Percentiles rank a stretch among this genome's conserved stretches.
These are phyloP conservation scores for Buathra laborator DNA, from an alignment of 2,888 invertebrate species.

Conservation along the genomic window DNA sequence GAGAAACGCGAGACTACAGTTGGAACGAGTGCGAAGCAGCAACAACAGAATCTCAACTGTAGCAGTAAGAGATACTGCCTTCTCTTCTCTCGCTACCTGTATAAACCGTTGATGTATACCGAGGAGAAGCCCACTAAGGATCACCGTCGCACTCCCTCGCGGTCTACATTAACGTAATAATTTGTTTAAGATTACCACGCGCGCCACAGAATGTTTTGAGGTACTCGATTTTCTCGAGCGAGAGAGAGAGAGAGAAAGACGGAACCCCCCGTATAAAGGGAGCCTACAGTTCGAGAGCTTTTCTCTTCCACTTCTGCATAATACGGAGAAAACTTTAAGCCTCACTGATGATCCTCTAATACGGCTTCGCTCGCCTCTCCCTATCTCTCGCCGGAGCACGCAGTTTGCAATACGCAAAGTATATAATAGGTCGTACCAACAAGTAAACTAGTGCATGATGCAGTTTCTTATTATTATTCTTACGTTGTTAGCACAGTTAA, in stretches of 20 bases:
- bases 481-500: constrained; percentile 32
- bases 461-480: not conserved
- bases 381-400: not conserved
- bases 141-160: constrained; percentile 9
- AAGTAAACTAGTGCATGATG: not conserved
- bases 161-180: constrained; percentile 70
- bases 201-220: constrained; percentile 51
- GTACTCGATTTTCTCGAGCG: constrained; percentile 33
- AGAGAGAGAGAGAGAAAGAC: not conserved
- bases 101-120: not conserved
- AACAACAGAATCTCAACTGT: constrained; percentile 48
- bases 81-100: not conserved
- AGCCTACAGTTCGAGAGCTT: constrained; percentile 48
- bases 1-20: not conserved
- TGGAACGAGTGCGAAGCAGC: constrained; percentile 24
- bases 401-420: constrained; percentile 51
- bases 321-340: constrained; percentile 47
- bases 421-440: constrained; percentile 41
- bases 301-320: constrained; percentile 33
- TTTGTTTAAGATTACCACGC: constrained; percentile 68
- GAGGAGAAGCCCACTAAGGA: not conserved
- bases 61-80: constrained; percentile 21
- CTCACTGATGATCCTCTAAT: constrained; percentile 56
- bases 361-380: constrained; percentile 20
- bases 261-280: constrained; percentile 10